These are phyloP conservation scores for Otus sunia DNA, from an alignment of 2,113 vertebrate genomes.

Conservation along the genomic window DNA sequence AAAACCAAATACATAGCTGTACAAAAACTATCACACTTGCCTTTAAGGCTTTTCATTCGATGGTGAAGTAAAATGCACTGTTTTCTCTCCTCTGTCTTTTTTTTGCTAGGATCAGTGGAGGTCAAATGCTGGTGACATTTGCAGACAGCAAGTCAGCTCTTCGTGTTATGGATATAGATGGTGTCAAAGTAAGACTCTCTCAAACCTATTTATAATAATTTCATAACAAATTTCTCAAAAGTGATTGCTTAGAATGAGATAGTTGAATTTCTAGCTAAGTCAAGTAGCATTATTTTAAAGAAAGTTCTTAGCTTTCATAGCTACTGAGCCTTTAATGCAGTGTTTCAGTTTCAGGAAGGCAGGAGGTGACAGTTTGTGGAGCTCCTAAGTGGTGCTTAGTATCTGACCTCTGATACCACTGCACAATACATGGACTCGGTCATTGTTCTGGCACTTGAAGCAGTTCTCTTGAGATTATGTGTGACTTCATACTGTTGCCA, in stretches of 20 bases:
- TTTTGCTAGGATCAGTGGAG: constrained; percentile 75
- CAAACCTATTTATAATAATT: background rate
- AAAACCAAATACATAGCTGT: background rate
- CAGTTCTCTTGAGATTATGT: background rate
- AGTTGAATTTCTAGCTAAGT: background rate
- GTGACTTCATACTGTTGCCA: background rate
- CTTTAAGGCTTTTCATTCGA: background rate
- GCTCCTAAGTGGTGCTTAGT: background rate
- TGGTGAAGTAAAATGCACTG: background rate
- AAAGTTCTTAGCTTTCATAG: background rate
- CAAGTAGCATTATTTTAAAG: background rate
- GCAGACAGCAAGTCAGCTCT: constrained; percentile 80
- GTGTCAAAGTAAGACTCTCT: constrained; percentile 71
- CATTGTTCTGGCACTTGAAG: background rate
- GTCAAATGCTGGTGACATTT: constrained; percentile 83
- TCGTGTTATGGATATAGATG: constrained; percentile 77
- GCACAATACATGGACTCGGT: background rate
- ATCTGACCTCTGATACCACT: background rate
- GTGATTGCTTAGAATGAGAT: background rate
- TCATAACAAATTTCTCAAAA: background rate
- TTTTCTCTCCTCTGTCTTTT: background rate
- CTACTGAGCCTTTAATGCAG: background rate
- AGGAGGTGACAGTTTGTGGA: background rate
- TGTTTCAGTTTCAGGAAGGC: background rate
- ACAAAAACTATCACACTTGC: background rate